These are phyloP conservation scores for Nephrotoma guestfalica DNA, from an alignment of 2,888 invertebrate species.

Conservation along the genomic window DNA sequence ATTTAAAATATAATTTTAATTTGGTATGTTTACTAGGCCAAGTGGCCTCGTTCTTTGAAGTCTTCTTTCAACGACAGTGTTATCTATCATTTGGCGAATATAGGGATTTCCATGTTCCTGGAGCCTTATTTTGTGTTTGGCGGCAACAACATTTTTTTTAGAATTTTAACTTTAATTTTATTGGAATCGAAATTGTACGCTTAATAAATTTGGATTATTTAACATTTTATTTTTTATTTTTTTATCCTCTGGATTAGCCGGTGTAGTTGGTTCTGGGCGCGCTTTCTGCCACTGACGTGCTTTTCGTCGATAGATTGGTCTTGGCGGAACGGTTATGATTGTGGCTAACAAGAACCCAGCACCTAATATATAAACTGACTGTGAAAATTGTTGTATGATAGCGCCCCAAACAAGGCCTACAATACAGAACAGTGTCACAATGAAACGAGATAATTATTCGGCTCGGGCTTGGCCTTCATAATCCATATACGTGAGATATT, in stretches of 20 bases:
- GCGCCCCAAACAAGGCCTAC: conserved; percentile 89
- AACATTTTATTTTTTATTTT: conserved; percentile 36
- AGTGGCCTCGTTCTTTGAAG: too few species aligned
- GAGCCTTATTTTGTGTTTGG: too few species aligned
- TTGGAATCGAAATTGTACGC: not conserved
- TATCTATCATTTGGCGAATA: too few species aligned
- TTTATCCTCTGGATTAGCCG: conserved; percentile 26
- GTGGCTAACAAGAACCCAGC: conserved; percentile 82
- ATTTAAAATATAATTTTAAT: too few species aligned
- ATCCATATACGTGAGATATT: conserved; percentile 41
- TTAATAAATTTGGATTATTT: not conserved
- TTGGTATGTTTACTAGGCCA: too few species aligned
- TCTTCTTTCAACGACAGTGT: too few species aligned
- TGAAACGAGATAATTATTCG: conserved; percentile 76
- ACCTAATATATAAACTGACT: conserved; percentile 83
- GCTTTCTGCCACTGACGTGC: conserved; percentile 84
- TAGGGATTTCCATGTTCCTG: too few species aligned
- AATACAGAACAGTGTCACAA: conserved; percentile 79
- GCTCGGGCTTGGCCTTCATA: conserved; percentile 84
- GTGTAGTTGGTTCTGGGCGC: conserved; percentile 32
- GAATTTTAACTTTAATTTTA: not conserved
- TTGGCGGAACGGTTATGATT: conserved; percentile 82
- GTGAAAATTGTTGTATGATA: conserved; percentile 88
- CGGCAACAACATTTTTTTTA: too few species aligned
- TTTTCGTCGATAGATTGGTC: conserved; percentile 85